Evolutionary conservation across 2,888 invertebrate species (phyloP).

Genomic region (Capitulum mitella): DNA sequence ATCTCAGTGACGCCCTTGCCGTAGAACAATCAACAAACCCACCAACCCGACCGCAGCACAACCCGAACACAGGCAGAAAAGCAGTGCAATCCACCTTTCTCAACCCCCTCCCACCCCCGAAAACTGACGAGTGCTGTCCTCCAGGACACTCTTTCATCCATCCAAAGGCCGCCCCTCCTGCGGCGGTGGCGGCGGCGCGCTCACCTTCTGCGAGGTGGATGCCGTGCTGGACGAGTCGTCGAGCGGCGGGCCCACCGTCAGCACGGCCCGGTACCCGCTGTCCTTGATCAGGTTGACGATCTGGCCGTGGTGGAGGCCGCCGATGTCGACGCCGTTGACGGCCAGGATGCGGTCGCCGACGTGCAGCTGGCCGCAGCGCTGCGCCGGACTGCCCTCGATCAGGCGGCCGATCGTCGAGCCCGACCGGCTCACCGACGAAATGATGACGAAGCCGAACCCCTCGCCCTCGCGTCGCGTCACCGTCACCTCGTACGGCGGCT

Average conservation of each 20-base stretch:
- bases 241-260: slow-evolving; percentile 62
- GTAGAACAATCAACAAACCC: too few relatives aligned
- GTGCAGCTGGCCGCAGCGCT: slow-evolving; percentile 78
- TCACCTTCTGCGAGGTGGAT: slow-evolving; percentile 53
- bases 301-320: slow-evolving; percentile 87
- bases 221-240: slow-evolving; percentile 51
- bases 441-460: slow-evolving; percentile 98
- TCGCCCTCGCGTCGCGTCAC: slow-evolving; percentile 85
- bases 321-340: slow-evolving; percentile 86
- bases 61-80: too few relatives aligned
- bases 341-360: slow-evolving; percentile 94
- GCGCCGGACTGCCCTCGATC: slow-evolving; percentile 91
- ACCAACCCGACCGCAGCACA: too few relatives aligned
- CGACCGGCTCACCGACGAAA: slow-evolving; percentile 84
- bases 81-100: too few relatives aligned
- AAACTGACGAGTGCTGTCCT: too few relatives aligned
- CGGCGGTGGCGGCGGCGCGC: too few relatives aligned
- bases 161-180: not conserved
- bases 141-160: not conserved
- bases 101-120: not conserved
- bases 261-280: slow-evolving; percentile 81
- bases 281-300: slow-evolving; percentile 96
- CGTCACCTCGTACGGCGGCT: slow-evolving; percentile 78
- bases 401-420: slow-evolving; percentile 87
- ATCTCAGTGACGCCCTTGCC: too few relatives aligned